Conservation (phyloP, 2,797 vertebrate genomes). For the Echiichthys vipera region DNA sequence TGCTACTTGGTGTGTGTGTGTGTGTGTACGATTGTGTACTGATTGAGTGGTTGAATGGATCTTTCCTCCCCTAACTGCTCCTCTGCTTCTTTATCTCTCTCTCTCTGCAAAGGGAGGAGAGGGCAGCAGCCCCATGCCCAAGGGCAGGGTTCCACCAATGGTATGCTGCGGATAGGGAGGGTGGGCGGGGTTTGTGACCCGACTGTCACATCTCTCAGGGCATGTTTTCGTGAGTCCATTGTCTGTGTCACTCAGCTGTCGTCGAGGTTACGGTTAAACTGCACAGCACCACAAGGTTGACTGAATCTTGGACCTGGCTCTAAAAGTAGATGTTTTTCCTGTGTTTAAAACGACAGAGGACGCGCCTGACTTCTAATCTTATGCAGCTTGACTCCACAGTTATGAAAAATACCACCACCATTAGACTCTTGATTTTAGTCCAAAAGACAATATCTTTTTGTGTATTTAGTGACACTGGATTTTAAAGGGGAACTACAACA, state of each 20-base stretch:
- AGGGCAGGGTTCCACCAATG: slow-evolving; percentile 84
- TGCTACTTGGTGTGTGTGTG: neutral
- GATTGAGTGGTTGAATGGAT: slow-evolving; percentile 42
- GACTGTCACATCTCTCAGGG: slow-evolving; percentile 69
- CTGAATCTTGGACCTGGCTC: slow-evolving; percentile 16
- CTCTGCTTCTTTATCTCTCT: slow-evolving; percentile 65
- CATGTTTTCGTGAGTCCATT: slow-evolving; percentile 80
- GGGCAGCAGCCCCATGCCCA: slow-evolving; percentile 82
- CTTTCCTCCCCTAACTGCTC: slow-evolving; percentile 65
- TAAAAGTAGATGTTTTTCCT: slow-evolving; percentile 4
- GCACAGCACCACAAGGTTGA: slow-evolving; percentile 55
- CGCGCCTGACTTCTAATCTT: slow-evolving; percentile 15
- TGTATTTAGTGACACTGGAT: neutral
- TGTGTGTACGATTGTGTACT: neutral
- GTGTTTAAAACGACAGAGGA: slow-evolving; percentile 15
- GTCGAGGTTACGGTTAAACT: slow-evolving; percentile 64
- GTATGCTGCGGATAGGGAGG: slow-evolving; percentile 79
- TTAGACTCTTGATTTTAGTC: neutral
- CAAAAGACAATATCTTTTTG: neutral
- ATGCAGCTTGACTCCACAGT: neutral
- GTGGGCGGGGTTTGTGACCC: slow-evolving; percentile 72
- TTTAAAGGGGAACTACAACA: neutral
- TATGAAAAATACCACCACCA: neutral
- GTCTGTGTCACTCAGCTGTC: slow-evolving; percentile 68
- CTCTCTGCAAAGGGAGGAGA: slow-evolving; percentile 83